These are phyloP conservation scores for Lophura nycthemera DNA, from an alignment of 2,113 vertebrate species.

Conservation along the genomic window DNA sequence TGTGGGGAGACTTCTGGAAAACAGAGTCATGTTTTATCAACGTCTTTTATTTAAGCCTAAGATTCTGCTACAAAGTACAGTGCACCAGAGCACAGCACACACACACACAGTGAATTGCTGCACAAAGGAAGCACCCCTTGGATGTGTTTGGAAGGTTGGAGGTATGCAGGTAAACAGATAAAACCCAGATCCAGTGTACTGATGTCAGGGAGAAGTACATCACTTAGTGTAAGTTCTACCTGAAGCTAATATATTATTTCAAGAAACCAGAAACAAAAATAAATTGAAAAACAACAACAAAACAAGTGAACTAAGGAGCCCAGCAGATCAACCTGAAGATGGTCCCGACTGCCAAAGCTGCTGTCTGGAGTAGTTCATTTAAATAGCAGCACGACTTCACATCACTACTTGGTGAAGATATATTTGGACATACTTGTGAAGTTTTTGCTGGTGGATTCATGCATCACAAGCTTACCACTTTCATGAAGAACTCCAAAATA, in stretches of 20 bases:
- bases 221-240: not conserved
- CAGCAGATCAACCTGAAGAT: not conserved
- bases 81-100: not conserved
- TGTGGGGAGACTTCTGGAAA: not conserved
- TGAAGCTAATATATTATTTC: not conserved
- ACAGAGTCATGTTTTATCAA: rapidly evolving
- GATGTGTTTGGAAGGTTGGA: not conserved
- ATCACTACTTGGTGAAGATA: not conserved
- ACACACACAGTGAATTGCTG: not conserved
- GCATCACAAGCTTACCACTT: not conserved
- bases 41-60: not conserved
- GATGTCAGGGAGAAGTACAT: rapidly evolving
- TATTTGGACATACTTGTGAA: not conserved
- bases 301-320: not conserved
- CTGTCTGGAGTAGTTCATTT: not conserved
- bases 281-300: not conserved
- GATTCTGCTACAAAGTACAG: not conserved
- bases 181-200: not conserved
- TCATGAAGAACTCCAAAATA: not conserved
- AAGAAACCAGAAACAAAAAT: not conserved
- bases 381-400: not conserved
- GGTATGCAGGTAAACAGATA: not conserved
- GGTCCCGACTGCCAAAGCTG: not conserved
- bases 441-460: not conserved
- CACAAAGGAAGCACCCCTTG: not conserved